phyloP scores from a whole-genome alignment of 2,888 invertebrate genomes.

The Tethea ocularis region DNA sequence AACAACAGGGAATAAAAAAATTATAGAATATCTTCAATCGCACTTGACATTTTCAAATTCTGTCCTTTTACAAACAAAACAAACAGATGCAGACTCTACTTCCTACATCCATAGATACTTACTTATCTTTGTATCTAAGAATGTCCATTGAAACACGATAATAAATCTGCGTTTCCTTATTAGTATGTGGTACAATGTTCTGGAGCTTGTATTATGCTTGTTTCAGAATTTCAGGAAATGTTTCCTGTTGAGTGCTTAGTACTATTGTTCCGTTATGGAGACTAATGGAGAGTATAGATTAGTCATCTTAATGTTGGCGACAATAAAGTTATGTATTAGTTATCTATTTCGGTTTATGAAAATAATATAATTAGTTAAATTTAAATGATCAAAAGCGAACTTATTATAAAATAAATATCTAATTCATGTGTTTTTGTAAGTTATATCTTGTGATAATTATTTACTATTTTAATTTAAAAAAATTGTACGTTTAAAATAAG shows the following conservation, averaged over 20 bases:
- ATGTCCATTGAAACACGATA: slow-evolving; percentile 4
- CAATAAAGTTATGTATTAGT: too few relatives aligned
- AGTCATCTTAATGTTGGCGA: not conserved
- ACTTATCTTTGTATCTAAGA: not conserved
- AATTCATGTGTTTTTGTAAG: too few relatives aligned
- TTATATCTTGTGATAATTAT: too few relatives aligned
- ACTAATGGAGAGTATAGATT: not conserved
- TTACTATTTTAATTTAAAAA: too few relatives aligned
- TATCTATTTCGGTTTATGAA: too few relatives aligned
- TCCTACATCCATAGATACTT: not conserved
- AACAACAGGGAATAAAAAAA: too few relatives aligned
- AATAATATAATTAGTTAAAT: too few relatives aligned
- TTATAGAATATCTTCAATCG: too few relatives aligned
- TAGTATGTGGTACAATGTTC: slow-evolving; percentile 5
- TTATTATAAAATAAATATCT: too few relatives aligned
- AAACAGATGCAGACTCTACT: not conserved
- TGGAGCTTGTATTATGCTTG: not conserved
- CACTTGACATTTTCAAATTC: too few relatives aligned
- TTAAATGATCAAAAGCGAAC: too few relatives aligned
- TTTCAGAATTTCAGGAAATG: slow-evolving; percentile 4
- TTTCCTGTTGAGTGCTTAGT: not conserved
- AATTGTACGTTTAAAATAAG: too few relatives aligned
- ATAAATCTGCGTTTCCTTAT: slow-evolving; percentile 9
- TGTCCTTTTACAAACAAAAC: not conserved
- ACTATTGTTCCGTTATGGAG: slow-evolving; percentile 1